phyloP scores from a whole-genome alignment of 1,140 invertebrate species.

The Spodoptera litura region DNA sequence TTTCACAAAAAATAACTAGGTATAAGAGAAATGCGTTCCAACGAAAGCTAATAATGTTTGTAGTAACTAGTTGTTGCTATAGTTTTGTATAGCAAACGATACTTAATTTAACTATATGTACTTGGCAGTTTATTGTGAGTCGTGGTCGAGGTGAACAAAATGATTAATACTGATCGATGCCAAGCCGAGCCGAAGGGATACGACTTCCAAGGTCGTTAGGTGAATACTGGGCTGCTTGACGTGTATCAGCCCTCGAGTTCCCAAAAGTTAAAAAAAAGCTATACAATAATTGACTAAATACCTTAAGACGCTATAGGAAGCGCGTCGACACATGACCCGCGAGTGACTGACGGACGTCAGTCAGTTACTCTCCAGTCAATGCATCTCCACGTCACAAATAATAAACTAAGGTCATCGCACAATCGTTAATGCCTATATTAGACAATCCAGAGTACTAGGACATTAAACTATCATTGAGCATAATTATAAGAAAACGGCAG shows the following conservation, averaged over 20 bases:
- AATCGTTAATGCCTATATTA: slow-evolving; percentile 66
- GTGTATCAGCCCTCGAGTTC: slow-evolving; percentile 65
- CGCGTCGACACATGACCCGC: slow-evolving; percentile 44
- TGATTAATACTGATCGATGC: slow-evolving; percentile 79
- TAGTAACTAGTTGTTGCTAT: slow-evolving; percentile 74
- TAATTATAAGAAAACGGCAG: slow-evolving; percentile 82
- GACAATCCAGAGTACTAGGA: slow-evolving; percentile 61
- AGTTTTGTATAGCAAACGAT: slow-evolving; percentile 70
- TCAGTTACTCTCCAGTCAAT: slow-evolving; percentile 15
- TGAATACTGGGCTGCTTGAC: slow-evolving; percentile 60
- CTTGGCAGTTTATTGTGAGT: slow-evolving; percentile 76
- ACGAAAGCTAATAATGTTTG: slow-evolving; percentile 72
- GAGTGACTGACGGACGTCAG: neutral
- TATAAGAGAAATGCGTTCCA: slow-evolving; percentile 82
- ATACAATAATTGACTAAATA: slow-evolving; percentile 85
- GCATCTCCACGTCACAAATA: slow-evolving; percentile 55
- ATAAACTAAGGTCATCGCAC: slow-evolving; percentile 76
- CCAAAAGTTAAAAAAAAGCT: slow-evolving; percentile 72
- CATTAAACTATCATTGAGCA: slow-evolving; percentile 82
- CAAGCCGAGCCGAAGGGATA: slow-evolving; percentile 61
- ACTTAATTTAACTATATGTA: slow-evolving; percentile 77
- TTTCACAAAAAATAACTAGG: slow-evolving; percentile 80
- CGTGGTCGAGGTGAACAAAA: slow-evolving; percentile 43
- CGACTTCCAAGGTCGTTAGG: slow-evolving; percentile 4
- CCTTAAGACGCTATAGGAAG: slow-evolving; percentile 75